Evolutionary conservation across 2,888 invertebrate species (phyloP).

Genomic region (Xanthostigma xanthostigma): DNA sequence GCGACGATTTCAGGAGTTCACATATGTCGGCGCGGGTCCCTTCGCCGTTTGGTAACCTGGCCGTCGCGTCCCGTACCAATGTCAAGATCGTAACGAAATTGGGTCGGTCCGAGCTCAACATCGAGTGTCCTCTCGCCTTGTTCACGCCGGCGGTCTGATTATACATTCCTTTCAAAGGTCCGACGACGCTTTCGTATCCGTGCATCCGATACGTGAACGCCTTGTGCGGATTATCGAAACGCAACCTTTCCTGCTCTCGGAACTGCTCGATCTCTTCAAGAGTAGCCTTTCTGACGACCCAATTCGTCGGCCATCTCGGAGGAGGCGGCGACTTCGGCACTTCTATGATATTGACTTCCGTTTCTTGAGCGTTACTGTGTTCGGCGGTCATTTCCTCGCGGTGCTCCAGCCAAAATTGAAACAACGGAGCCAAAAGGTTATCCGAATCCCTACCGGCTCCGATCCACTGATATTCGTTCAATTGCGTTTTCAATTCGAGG

Average conservation of each 20-base stretch:
- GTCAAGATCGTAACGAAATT: slow-evolving; percentile 83
- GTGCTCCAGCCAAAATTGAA: slow-evolving; percentile 64
- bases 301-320: slow-evolving; percentile 57
- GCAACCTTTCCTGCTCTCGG: slow-evolving; percentile 60
- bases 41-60: slow-evolving; percentile 86
- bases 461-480: slow-evolving; percentile 79
- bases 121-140: slow-evolving; percentile 66
- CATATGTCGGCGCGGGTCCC: slow-evolving; percentile 85
- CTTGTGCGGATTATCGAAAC: slow-evolving; percentile 81
- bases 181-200: slow-evolving; percentile 71
- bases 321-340: slow-evolving; percentile 34
- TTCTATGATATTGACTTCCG: slow-evolving; percentile 7
- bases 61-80: slow-evolving; percentile 85
- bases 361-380: slow-evolving; percentile 12
- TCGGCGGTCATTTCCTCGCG: slow-evolving; percentile 29
- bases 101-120: slow-evolving; percentile 68
- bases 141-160: slow-evolving; percentile 40
- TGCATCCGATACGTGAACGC: slow-evolving; percentile 83
- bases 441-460: slow-evolving; percentile 87
- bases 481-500: slow-evolving; percentile 61
- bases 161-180: slow-evolving; percentile 69
- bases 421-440: slow-evolving; percentile 54
- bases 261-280: slow-evolving; percentile 62
- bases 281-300: slow-evolving; percentile 70
- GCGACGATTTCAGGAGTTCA: slow-evolving; percentile 58